Percentiles rank a stretch among this genome's conserved stretches.
Conservation (phyloP, 2,797 vertebrate genomes). For the Jordanella pulchra region DNA sequence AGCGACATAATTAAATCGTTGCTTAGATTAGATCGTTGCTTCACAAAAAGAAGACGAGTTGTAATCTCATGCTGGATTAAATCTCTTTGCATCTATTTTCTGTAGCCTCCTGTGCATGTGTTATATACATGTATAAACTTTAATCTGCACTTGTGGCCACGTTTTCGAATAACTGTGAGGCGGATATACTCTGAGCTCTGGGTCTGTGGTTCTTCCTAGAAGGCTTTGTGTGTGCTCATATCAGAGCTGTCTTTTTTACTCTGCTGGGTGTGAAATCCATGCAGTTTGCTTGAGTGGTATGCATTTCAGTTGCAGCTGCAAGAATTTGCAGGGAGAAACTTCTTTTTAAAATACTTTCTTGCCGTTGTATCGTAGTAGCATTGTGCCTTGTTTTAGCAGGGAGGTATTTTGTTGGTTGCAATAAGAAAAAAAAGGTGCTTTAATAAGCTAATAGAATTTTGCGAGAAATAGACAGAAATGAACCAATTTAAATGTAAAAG, state of each 20-base stretch:
- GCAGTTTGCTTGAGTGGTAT: slow-evolving; percentile 25
- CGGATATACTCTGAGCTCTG: slow-evolving; percentile 69
- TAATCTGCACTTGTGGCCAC: slow-evolving; percentile 65
- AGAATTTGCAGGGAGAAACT: slow-evolving; percentile 7
- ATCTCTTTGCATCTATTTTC: slow-evolving; percentile 23
- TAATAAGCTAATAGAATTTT: neutral
- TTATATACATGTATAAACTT: slow-evolving; percentile 35
- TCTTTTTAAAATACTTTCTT: neutral
- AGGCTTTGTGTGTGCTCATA: slow-evolving; percentile 48
- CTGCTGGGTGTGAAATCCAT: slow-evolving; percentile 41
- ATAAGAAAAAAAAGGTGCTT: neutral
- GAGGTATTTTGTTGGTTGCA: neutral
- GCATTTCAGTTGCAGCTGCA: slow-evolving; percentile 31
- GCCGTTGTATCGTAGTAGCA: neutral
- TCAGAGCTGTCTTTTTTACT: slow-evolving; percentile 28
- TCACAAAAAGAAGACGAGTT: neutral
- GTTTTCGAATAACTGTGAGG: slow-evolving; percentile 72
- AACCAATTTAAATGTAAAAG: neutral
- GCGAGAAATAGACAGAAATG: neutral
- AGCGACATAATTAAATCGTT: neutral
- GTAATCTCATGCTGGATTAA: slow-evolving; percentile 26
- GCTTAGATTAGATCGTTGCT: too few relatives aligned
- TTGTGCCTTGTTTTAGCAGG: neutral
- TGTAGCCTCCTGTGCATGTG: slow-evolving; percentile 17
- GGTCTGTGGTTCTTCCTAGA: slow-evolving; percentile 85